Conservation (phyloP, 2,797 vertebrate species). For the Hydrolagus colliei region DNA sequence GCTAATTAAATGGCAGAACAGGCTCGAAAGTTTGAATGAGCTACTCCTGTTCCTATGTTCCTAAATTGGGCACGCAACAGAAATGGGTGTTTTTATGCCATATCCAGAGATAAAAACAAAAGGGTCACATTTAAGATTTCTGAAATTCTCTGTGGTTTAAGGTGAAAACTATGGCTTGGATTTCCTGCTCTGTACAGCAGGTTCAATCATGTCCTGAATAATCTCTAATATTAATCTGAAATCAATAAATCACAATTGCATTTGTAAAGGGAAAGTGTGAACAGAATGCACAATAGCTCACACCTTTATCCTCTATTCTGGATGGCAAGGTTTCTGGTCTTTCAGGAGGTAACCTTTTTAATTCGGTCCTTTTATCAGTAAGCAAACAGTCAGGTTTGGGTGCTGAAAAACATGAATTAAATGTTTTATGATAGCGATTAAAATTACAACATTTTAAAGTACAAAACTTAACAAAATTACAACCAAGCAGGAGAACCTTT, state of each 20-base stretch:
- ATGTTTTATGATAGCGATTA: not conserved
- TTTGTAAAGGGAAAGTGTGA: slow-evolving; percentile 38
- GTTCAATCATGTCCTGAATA: not conserved
- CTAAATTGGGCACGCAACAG: not conserved
- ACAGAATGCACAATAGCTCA: slow-evolving; percentile 40
- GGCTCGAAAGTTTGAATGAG: too few relatives aligned
- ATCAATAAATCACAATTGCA: slow-evolving; percentile 46
- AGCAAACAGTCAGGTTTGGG: slow-evolving; percentile 10
- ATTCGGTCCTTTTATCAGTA: slow-evolving; percentile 78
- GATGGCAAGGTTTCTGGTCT: slow-evolving; percentile 86
- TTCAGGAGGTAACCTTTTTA: slow-evolving; percentile 86
- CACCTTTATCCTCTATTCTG: slow-evolving; percentile 87
- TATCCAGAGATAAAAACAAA: slow-evolving; percentile 4
- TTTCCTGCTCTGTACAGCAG: not conserved
- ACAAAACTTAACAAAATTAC: too few relatives aligned
- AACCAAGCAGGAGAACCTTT: too few relatives aligned
- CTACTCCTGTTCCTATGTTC: too few relatives aligned
- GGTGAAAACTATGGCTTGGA: not conserved
- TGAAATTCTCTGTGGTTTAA: slow-evolving; percentile 14
- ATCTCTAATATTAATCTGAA: too few relatives aligned
- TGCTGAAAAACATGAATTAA: not conserved
- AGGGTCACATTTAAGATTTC: not conserved
- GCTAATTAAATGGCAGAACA: too few relatives aligned
- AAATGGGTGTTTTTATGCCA: too few relatives aligned
- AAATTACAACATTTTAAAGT: too few relatives aligned